Evolutionary conservation across 2,888 invertebrate genomes (phyloP), one percentile per base, ranked within the genome.

Genomic region (Coleophora flavipennella): DNA sequence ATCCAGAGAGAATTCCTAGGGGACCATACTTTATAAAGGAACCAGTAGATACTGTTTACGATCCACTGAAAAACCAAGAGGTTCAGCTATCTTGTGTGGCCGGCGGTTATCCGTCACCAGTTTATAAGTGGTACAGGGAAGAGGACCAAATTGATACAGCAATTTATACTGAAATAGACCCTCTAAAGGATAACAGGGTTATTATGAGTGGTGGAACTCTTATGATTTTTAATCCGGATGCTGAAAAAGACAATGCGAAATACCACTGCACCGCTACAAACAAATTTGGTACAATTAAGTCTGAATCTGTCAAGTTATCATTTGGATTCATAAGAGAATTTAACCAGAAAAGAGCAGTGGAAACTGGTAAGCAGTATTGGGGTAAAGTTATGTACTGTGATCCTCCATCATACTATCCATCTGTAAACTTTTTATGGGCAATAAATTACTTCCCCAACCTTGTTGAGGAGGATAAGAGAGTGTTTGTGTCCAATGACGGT

Each of bases 241-340:
- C 92, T 69, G 89, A 89, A 47, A 81, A 84, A 40, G 96, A 98
- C 65, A 89, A 94, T 63, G 95, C 96, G 0, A 89, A 91, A 11
- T 98, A 97, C 72, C 96, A 97, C 62, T 98, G 98, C 63, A 91
- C 92, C 54, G 97, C 97, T 2, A 84, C 89, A n/a, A 98, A 98
- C 72, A 88, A 89, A 61, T 96, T 90, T 81, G 98, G 98, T 3
- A 90, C 91, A 8, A 91, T 97, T 39, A 87, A 94, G 27, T 97
- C 97, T 1, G 94, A 95, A 67, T 95, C 93, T 54, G 94, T 95
- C 0, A 87, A 92, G 36, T 76, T 98, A 3, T 92, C 94, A 33
- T 97, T 97, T 78, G 97, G 97, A 26, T 92, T 88, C 62, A 95
- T 97, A 48, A 88, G 93, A 62, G 95, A 96, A 71, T 97, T 97